Conservation (phyloP, 2,113 vertebrate species). For the Cichladusa arquata region DNA sequence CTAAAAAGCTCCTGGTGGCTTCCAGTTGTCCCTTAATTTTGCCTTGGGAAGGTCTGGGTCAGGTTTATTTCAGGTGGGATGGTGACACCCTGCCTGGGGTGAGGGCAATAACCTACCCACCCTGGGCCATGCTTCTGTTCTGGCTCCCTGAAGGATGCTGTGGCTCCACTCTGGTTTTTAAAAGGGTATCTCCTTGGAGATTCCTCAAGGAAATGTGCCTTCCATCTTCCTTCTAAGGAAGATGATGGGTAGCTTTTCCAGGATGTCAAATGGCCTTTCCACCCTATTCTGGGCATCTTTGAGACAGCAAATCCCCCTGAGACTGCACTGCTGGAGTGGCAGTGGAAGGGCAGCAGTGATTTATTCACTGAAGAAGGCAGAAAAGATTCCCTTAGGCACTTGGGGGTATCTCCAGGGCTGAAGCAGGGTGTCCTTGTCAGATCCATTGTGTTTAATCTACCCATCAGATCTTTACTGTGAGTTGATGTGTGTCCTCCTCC, state of each 20-base stretch:
- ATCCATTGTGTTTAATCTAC: not conserved
- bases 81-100: not conserved
- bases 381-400: accelerated
- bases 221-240: not conserved
- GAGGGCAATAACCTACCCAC: not conserved
- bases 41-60: not conserved
- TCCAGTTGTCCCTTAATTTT: not conserved
- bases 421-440: not conserved
- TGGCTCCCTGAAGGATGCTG: not conserved
- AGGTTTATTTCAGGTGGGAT: not conserved
- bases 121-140: not conserved
- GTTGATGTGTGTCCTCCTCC: not conserved
- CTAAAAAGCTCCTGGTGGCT: not conserved
- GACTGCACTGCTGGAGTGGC: not conserved
- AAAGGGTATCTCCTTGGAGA: not conserved
- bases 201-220: not conserved
- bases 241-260: not conserved
- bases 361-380: not conserved
- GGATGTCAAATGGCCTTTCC: not conserved
- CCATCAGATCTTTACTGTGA: not conserved
- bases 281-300: not conserved
- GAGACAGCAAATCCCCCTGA: not conserved
- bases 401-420: not conserved
- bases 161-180: not conserved
- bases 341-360: not conserved